Conservation (phyloP, 2,113 vertebrate species). For the Coturnix japonica region DNA sequence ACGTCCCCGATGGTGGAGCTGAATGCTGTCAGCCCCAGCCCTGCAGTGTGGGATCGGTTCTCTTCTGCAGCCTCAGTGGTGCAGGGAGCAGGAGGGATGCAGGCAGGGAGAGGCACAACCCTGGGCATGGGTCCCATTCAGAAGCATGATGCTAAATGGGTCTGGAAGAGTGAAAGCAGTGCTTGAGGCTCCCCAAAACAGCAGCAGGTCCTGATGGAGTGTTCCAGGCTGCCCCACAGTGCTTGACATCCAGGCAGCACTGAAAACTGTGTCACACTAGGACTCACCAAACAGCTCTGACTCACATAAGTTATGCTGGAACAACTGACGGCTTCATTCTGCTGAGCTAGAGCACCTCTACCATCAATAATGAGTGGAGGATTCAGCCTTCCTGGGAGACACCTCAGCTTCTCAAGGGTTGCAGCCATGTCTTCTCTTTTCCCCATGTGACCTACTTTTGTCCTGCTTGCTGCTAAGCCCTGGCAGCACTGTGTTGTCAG, state of each 20-base stretch:
- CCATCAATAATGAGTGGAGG: not conserved
- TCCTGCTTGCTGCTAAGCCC: not conserved
- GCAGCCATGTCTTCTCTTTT: not conserved
- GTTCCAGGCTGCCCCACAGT: accelerated
- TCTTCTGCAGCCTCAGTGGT: not conserved
- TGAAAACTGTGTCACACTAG: accelerated
- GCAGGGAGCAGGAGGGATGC: not conserved
- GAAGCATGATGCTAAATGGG: accelerated
- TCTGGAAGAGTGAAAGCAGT: not conserved
- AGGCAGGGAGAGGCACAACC: not conserved
- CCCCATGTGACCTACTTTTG: not conserved
- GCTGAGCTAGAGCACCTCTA: not conserved
- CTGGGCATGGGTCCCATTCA: accelerated
- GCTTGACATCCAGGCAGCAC: accelerated
- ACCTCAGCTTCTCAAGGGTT: not conserved
- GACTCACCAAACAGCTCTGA: not conserved
- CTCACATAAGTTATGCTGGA: accelerated
- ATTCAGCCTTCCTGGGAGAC: not conserved
- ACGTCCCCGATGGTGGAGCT: not conserved
- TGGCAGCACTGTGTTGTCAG: accelerated
- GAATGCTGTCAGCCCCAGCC: not conserved
- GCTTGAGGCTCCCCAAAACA: no score
- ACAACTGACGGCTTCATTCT: not conserved
- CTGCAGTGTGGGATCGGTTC: not conserved
- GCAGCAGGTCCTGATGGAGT: not conserved